These are phyloP conservation scores for Hystrix brachyura DNA, from an alignment of 2,113 vertebrate genomes.

Conservation along the genomic window DNA sequence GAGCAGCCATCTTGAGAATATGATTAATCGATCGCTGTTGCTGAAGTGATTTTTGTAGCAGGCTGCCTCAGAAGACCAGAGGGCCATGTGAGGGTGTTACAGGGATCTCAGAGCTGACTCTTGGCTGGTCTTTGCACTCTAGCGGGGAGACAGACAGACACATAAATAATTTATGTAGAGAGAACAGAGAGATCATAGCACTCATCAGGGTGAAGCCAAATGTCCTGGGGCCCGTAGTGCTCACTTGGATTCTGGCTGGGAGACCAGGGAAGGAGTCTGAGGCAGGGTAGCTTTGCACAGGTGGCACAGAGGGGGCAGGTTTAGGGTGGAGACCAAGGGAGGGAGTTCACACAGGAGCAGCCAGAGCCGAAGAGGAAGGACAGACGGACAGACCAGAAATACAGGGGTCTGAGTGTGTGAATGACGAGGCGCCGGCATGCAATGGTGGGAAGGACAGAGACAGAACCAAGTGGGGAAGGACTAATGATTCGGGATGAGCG, in stretches of 20 bases:
- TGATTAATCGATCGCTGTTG: no score
- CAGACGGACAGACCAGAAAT: background rate
- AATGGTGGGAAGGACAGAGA: background rate
- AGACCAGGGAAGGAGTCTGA: background rate
- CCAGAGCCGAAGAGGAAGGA: background rate
- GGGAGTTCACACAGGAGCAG: background rate
- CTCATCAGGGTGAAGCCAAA: slow-evolving; percentile 37
- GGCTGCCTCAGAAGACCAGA: background rate
- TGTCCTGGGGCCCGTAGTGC: background rate
- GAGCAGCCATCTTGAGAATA: background rate
- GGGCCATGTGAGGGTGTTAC: background rate
- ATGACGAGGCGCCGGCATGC: background rate
- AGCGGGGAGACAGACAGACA: slow-evolving; percentile 26
- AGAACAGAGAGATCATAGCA: background rate
- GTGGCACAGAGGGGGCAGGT: background rate
- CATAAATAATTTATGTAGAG: slow-evolving; percentile 53
- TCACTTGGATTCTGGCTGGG: background rate
- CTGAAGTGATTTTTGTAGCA: background rate
- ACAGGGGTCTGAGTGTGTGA: background rate
- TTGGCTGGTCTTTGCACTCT: background rate
- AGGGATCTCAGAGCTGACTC: background rate
- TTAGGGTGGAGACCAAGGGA: background rate
- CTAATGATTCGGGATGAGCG: background rate
- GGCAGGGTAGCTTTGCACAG: background rate
- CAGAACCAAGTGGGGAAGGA: background rate